Conservation (phyloP, 2,797 vertebrate genomes). For the Rhyacichthys aspro region DNA sequence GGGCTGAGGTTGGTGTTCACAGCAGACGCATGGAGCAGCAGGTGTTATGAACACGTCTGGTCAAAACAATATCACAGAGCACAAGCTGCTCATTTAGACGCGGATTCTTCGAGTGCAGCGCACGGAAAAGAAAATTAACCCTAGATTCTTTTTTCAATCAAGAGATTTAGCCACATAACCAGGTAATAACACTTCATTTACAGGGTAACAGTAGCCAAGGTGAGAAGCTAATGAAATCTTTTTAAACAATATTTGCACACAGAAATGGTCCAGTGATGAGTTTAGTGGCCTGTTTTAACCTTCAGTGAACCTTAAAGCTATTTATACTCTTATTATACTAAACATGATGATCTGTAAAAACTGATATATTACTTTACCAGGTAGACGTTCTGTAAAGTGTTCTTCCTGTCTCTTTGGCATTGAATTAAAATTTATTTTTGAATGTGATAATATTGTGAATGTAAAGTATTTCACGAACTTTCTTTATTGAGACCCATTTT, state of each 20-base stretch:
- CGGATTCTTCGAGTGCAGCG: conserved; percentile 19
- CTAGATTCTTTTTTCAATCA: conserved; percentile 22
- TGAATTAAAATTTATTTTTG: too few species aligned
- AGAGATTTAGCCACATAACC: conserved; percentile 25
- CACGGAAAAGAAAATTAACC: conserved; percentile 53
- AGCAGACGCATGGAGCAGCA: conserved; percentile 51
- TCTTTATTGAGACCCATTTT: too few species aligned
- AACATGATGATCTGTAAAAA: too few species aligned
- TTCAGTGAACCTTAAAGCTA: neutral
- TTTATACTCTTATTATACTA: neutral
- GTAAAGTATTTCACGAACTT: too few species aligned
- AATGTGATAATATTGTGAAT: too few species aligned
- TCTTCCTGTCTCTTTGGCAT: too few species aligned
- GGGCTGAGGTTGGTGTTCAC: conserved; percentile 24
- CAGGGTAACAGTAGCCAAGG: conserved; percentile 13
- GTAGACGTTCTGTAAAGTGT: too few species aligned
- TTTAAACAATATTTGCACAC: conserved; percentile 12
- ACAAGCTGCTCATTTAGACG: conserved; percentile 53
- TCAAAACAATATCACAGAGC: conserved; percentile 52
- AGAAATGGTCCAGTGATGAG: neutral
- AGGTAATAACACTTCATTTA: conserved; percentile 19
- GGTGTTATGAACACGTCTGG: conserved; percentile 50
- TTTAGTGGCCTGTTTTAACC: neutral
- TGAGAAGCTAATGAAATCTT: conserved; percentile 39
- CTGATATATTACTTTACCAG: too few species aligned